These are phyloP conservation scores for Nomada hirtipes DNA, from an alignment of 2,888 invertebrate species.

Conservation along the genomic window DNA sequence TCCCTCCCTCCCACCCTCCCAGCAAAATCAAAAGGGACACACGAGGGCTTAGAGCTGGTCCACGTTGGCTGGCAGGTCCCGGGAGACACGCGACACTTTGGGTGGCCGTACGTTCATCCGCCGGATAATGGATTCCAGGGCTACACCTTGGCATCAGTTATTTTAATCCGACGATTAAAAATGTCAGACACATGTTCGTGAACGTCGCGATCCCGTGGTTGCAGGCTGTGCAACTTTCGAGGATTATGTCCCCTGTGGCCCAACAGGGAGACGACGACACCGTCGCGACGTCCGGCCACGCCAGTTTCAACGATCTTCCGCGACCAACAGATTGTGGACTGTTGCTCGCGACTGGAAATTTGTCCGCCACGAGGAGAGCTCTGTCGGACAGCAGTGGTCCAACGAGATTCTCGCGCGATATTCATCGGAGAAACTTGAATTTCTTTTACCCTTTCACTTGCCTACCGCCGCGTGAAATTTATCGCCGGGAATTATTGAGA, in stretches of 20 bases:
- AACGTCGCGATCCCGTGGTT: constrained; percentile 69
- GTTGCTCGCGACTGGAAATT: constrained; percentile 49
- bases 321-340: constrained; percentile 41
- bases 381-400: constrained; percentile 13
- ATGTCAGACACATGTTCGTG: constrained; percentile 83
- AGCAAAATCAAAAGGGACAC: constrained; percentile 57
- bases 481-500: background rate
- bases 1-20: background rate
- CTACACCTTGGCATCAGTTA: constrained; percentile 81
- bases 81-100: constrained; percentile 79
- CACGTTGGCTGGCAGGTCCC: constrained; percentile 66
- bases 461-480: constrained; percentile 5
- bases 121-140: constrained; percentile 78
- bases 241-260: constrained; percentile 74
- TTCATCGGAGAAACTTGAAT: constrained; percentile 4
- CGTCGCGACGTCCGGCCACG: constrained; percentile 34
- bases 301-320: constrained; percentile 34
- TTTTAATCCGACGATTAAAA: constrained; percentile 83
- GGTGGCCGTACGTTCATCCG: constrained; percentile 77
- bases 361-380: constrained; percentile 13
- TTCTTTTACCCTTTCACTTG: constrained; percentile 1
- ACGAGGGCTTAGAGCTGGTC: constrained; percentile 53
- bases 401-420: constrained; percentile 11
- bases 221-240: constrained; percentile 67
- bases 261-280: constrained; percentile 44